These are phyloP conservation scores for Bicyclus anynana DNA, from an alignment of 1,140 invertebrate genomes.

Conservation along the genomic window DNA sequence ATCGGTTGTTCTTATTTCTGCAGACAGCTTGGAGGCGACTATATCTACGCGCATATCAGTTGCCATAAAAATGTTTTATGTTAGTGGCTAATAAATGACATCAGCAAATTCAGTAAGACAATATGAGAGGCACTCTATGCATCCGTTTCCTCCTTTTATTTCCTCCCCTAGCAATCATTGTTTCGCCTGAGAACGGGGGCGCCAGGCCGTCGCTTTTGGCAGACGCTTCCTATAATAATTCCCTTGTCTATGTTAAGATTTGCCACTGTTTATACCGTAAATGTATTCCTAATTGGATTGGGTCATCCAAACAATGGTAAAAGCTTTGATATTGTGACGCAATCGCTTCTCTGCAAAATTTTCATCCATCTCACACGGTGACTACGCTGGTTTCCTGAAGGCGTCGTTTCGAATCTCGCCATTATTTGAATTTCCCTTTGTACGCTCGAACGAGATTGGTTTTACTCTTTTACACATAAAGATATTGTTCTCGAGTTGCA, in stretches of 20 bases:
- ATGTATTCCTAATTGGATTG: conserved; percentile 62
- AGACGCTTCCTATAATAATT: conserved; percentile 54
- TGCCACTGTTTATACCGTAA: conserved; percentile 48
- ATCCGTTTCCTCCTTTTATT: conserved; percentile 58
- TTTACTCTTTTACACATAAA: conserved; percentile 58
- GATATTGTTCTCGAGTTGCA: conserved; percentile 65
- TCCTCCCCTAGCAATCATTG: conserved; percentile 64
- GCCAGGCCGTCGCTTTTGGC: conserved; percentile 59
- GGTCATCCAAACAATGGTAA: conserved; percentile 43
- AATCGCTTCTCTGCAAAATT: conserved; percentile 29
- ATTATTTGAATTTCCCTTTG: conserved; percentile 44
- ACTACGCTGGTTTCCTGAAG: conserved; percentile 19
- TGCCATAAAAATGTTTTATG: conserved; percentile 76
- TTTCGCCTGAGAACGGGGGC: conserved; percentile 58
- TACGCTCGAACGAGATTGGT: conserved; percentile 56
- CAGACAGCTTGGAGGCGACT: conserved; percentile 46
- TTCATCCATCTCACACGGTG: conserved; percentile 24
- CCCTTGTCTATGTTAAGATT: conserved; percentile 59
- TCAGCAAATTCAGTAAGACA: conserved; percentile 75
- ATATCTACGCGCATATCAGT: conserved; percentile 60
- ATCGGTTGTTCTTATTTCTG: conserved; percentile 57
- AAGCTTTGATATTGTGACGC: conserved; percentile 25
- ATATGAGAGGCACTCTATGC: conserved; percentile 67
- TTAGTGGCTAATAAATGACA: conserved; percentile 77
- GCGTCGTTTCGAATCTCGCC: conserved; percentile 34